These are phyloP conservation scores for Acrocephalus arundinaceus DNA, from an alignment of 2,113 vertebrate species.

Conservation along the genomic window DNA sequence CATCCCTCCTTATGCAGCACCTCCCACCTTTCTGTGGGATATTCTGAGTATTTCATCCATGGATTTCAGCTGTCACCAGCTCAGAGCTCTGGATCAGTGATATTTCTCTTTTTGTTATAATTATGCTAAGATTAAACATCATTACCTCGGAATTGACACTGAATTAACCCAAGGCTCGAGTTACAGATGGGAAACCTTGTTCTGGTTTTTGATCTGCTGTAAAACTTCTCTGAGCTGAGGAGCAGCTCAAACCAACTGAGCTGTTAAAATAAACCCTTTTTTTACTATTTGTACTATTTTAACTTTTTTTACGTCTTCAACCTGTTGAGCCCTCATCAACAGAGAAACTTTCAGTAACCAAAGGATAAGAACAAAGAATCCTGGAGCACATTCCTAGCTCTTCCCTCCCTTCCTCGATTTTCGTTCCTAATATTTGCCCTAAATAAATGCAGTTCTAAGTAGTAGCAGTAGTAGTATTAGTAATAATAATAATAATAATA, in stretches of 20 bases:
- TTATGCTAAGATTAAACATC: neutral
- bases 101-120: neutral
- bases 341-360: neutral
- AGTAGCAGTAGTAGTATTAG: neutral
- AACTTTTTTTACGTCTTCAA: neutral
- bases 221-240: neutral
- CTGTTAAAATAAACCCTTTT: neutral
- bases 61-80: neutral
- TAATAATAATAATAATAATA: neutral
- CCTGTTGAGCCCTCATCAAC: neutral
- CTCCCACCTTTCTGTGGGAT: neutral
- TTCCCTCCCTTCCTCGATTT: neutral
- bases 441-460: neutral
- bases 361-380: neutral
- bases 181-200: neutral
- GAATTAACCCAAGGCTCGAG: neutral
- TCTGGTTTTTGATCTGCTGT: neutral
- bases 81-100: neutral
- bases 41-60: accelerated
- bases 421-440: neutral
- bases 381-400: neutral
- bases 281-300: too few relatives aligned
- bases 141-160: neutral
- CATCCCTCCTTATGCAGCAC: neutral
- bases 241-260: neutral